Evolutionary conservation across 2,888 invertebrate genomes (phyloP).

Genomic region (Podotricha telesiphe): DNA sequence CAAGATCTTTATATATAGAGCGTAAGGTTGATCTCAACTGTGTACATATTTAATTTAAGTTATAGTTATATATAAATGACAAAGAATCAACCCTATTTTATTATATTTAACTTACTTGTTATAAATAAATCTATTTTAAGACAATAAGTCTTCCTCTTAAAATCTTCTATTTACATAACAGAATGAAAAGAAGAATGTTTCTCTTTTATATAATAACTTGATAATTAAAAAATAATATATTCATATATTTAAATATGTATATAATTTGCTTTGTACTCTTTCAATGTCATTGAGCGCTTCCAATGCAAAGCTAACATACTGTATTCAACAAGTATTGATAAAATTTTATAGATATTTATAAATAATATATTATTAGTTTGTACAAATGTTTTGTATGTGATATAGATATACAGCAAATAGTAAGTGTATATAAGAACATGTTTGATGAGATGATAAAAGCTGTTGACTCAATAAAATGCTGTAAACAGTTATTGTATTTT

Average conservation of each 20-base stretch:
- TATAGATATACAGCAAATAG: conserved; percentile 74
- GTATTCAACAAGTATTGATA: conserved; percentile 21
- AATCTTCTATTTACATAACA: neutral
- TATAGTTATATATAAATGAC: conserved; percentile 50
- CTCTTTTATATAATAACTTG: neutral
- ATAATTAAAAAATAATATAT: conserved; percentile 16
- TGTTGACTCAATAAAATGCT: conserved; percentile 68
- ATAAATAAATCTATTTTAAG: neutral
- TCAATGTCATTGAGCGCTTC: conserved; percentile 16
- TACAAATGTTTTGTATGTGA: conserved; percentile 64
- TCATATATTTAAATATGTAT: conserved; percentile 23
- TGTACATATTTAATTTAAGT: conserved; percentile 66
- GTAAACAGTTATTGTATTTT: conserved; percentile 49
- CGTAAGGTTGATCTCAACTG: conserved; percentile 79
- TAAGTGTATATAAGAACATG: conserved; percentile 64
- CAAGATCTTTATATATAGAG: conserved; percentile 73
- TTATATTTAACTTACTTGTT: neutral
- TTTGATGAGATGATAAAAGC: conserved; percentile 56
- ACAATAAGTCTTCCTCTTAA: conserved; percentile 4
- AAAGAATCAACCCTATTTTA: conserved; percentile 46
- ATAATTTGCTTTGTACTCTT: neutral
- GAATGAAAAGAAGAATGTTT: neutral
- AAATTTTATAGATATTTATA: conserved; percentile 18
- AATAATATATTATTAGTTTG: conserved; percentile 31
- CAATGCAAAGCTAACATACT: conserved; percentile 14